Base-by-base conservation (phyloP, 2,888 invertebrate species). In the Hartigia nigra region DNA sequence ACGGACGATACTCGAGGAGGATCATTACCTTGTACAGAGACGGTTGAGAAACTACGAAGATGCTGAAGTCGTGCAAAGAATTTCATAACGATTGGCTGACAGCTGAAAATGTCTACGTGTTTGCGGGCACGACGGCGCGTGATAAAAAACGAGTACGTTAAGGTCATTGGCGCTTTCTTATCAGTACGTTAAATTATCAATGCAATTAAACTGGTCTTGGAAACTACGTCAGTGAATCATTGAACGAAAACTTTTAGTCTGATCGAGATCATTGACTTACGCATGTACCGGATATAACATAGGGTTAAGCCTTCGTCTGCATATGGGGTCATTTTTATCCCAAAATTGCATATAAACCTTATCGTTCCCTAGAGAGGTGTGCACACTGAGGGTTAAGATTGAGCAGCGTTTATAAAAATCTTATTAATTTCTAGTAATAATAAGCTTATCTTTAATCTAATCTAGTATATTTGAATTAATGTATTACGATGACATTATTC, bases 41-140 rank as follows among this genome's bases (percentile, higher is more conserved):
- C 31, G 31, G 31, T 23, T 31, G 31, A 9, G 72, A 72, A 72
- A 23, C 31, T 34, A 14, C 31, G 72, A 14, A 9, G 4, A 14
- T n/a, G 12, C 31, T 23, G 23, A 72, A 12, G 23, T 55, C 72
- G 72, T 31, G 31, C 72, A 9, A 72, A 9, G 9, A 31, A 31
- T 14, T 12, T 55, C 37, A 23, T 3, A 75, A 32, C 14, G 69
- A 70, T 76, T 34, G 31, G 70, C 69, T 34, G 3, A 70, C 12
- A 69, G 70, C 32, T 69, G 36, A 34, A 76, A 23, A 72, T 74
- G 79, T 79, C 77, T 81, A 79, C 77, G 78, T 81, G 76, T 36
- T 74, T 37, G 55, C 77, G 74, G 76, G 77, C 81, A 81, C 76
- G 77, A 34, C 74, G 35, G 76, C 72, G 31, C 76, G n/a, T 74